Conservation (phyloP, 2,888 invertebrate species). For the Drosophila niveifrons region DNA sequence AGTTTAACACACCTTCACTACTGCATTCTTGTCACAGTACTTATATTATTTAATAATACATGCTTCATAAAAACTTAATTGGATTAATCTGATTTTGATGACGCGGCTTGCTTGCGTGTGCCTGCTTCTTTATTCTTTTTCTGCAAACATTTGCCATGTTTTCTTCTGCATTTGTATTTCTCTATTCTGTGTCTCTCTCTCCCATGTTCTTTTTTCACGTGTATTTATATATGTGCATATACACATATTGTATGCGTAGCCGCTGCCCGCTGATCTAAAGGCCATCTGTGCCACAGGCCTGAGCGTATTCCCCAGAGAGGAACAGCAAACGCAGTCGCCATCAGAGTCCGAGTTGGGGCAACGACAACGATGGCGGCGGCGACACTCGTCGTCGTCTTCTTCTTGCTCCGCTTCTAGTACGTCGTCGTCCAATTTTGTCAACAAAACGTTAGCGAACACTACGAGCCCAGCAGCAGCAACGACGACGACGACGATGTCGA, state of each 20-base stretch:
- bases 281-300: conserved; percentile 52
- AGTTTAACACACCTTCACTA: background rate
- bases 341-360: background rate
- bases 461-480: background rate
- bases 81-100: background rate
- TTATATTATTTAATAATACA: background rate
- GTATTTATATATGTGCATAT: conserved; percentile 23
- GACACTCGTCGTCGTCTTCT: conserved; percentile 15
- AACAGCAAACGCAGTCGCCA: conserved; percentile 11
- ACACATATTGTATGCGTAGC: conserved; percentile 41
- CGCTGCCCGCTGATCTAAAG: conserved; percentile 47
- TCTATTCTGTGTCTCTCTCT: conserved; percentile 8
- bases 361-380: background rate
- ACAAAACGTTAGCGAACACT: conserved; percentile 11
- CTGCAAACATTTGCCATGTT: too few species aligned
- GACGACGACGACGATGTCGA: background rate
- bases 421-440: conserved; percentile 20
- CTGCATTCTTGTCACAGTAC: background rate
- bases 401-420: conserved; percentile 24
- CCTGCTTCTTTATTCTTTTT: too few species aligned
- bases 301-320: conserved; percentile 58
- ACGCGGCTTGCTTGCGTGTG: too few species aligned
- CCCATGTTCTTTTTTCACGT: conserved; percentile 20
- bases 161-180: conserved; percentile 1
- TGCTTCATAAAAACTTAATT: background rate